Evolutionary conservation across 2,797 vertebrate genomes (phyloP).

Genomic region (Tamandua tetradactyla): DNA sequence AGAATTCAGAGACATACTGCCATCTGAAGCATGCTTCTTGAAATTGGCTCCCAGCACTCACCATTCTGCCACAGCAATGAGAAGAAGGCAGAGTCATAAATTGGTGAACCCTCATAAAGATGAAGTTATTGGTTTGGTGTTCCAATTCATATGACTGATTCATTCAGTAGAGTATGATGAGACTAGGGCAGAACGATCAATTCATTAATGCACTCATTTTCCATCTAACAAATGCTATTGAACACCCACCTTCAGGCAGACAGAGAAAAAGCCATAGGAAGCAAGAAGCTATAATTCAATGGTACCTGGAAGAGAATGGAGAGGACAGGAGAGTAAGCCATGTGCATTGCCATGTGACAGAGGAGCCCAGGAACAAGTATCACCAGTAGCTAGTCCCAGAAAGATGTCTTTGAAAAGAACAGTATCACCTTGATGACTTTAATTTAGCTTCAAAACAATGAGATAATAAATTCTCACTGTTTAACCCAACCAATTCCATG

Average conservation of each 20-base stretch:
- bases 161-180: neutral
- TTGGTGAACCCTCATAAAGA: neutral
- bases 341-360: too few species aligned
- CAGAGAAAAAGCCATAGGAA: too few species aligned
- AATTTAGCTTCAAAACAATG: too few species aligned
- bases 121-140: neutral
- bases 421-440: too few species aligned
- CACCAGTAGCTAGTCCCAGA: too few species aligned
- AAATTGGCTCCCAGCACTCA: neutral
- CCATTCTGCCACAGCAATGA: neutral
- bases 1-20: conserved; percentile 35
- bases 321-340: too few species aligned
- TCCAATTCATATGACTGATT: neutral
- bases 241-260: neutral
- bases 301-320: too few species aligned
- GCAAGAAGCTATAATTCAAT: too few species aligned
- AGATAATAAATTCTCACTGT: too few species aligned
- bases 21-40: conserved; percentile 2
- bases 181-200: neutral
- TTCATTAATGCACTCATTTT: neutral
- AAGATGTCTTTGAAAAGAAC: too few species aligned
- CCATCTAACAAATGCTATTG: neutral
- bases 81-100: neutral
- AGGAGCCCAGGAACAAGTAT: too few species aligned
- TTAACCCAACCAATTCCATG: too few species aligned